Evolutionary conservation across 2,113 vertebrate species (phyloP).

Genomic region (Pteruthius melanotis): DNA sequence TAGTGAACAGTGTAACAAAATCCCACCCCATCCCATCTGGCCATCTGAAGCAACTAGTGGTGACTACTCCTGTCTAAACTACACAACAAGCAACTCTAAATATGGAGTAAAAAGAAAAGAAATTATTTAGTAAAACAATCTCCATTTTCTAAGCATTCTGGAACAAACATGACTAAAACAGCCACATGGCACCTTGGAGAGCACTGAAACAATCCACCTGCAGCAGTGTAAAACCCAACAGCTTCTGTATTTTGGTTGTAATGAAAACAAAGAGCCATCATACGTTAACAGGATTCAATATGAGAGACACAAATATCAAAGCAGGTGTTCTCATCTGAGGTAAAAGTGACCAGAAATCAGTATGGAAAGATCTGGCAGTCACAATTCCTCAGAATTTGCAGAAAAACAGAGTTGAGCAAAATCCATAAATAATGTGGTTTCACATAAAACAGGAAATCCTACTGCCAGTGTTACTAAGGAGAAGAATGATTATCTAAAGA

Average conservation of each 20-base stretch:
- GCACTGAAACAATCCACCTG: background rate
- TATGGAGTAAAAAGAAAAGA: accelerated
- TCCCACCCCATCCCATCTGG: background rate
- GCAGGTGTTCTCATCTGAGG: background rate
- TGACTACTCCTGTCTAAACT: background rate
- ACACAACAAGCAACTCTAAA: background rate
- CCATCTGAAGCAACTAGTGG: background rate
- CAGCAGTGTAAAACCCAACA: background rate
- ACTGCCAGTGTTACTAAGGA: background rate
- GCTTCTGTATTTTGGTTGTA: background rate
- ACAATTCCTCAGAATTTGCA: background rate
- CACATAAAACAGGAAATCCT: background rate
- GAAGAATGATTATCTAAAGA: background rate
- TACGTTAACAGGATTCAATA: background rate
- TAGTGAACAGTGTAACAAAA: background rate
- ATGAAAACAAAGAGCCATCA: background rate
- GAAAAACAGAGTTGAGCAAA: background rate
- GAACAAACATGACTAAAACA: background rate
- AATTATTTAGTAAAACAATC: background rate
- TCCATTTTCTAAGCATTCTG: background rate
- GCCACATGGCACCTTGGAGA: background rate
- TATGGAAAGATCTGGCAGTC: background rate
- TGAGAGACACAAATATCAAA: background rate
- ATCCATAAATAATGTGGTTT: background rate
- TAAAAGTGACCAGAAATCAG: background rate